Conservation (phyloP, 2,113 vertebrate genomes). For the Callithrix jacchus region DNA sequence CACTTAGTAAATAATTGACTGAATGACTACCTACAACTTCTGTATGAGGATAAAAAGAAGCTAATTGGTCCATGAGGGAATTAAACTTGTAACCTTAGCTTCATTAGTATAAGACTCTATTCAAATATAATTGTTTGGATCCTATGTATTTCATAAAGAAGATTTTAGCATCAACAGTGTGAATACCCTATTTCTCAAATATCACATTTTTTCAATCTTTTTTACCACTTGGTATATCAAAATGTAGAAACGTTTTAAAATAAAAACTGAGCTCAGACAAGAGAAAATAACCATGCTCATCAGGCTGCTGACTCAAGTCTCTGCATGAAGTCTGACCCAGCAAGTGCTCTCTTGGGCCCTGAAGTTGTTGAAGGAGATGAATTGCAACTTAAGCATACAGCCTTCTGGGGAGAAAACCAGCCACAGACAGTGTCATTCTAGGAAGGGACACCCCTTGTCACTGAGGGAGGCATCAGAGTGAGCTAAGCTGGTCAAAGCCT, state of each 20-base stretch:
- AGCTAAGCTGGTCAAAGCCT: not conserved
- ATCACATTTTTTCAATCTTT: not conserved
- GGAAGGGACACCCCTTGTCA: not conserved
- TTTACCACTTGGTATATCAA: not conserved
- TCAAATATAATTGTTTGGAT: not conserved
- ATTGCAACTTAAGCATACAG: not conserved
- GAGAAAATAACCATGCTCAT: not conserved
- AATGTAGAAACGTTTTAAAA: conserved; percentile 32
- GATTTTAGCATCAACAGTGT: not conserved
- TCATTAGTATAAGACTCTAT: conserved; percentile 1
- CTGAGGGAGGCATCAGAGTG: not conserved
- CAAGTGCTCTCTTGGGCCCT: not conserved
- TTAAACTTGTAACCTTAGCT: not conserved
- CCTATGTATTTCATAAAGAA: not conserved
- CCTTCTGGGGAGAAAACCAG: not conserved
- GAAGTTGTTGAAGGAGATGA: not conserved
- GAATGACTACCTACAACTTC: not conserved
- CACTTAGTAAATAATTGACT: conserved; percentile 21
- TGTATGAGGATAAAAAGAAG: not conserved
- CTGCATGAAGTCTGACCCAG: not conserved
- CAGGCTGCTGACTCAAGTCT: conserved; percentile 8
- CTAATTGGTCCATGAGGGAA: conserved; percentile 54
- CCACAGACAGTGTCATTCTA: not conserved
- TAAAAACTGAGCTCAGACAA: not conserved
- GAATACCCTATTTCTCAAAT: not conserved